phyloP scores from a whole-genome alignment of 37 sponge, comb jelly and placozoan genomes.

The Axinella damicornis region DNA sequence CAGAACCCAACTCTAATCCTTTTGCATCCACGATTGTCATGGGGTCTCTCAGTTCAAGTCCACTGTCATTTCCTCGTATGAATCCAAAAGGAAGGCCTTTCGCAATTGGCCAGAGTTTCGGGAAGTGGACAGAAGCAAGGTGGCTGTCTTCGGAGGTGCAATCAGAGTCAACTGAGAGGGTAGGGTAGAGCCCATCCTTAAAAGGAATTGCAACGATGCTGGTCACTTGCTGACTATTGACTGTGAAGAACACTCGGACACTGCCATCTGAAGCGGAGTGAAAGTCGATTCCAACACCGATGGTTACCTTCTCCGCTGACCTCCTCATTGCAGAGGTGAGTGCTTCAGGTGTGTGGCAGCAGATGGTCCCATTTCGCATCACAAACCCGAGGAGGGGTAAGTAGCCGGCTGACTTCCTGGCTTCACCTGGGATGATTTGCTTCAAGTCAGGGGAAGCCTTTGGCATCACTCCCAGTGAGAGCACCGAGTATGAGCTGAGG shows the following conservation, averaged over 20 bases:
- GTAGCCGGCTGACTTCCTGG: slow-evolving; percentile 30
- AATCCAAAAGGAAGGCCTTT: slow-evolving; percentile 52
- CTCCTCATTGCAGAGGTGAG: neutral
- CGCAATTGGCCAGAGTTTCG: slow-evolving; percentile 39
- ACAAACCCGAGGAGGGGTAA: slow-evolving; percentile 57
- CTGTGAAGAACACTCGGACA: slow-evolving; percentile 60
- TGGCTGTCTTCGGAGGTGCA: neutral
- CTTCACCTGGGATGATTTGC: slow-evolving; percentile 46
- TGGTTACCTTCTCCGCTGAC: neutral
- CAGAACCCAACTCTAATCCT: neutral
- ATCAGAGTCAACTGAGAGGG: slow-evolving; percentile 42
- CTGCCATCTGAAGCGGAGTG: neutral
- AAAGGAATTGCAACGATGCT: slow-evolving; percentile 21
- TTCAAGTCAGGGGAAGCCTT: slow-evolving; percentile 1
- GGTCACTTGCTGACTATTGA: slow-evolving; percentile 50
- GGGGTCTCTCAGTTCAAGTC: neutral
- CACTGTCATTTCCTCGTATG: slow-evolving; percentile 17
- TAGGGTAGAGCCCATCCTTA: slow-evolving; percentile 42
- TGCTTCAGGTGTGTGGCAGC: slow-evolving; percentile 9
- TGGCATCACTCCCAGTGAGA: slow-evolving; percentile 44
- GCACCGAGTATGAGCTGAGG: slow-evolving; percentile 4
- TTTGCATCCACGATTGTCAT: neutral
- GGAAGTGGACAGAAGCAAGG: slow-evolving; percentile 27
- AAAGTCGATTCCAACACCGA: slow-evolving; percentile 66
- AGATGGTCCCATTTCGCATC: slow-evolving; percentile 40